Evolutionary conservation across 2,888 invertebrate species (phyloP), one percentile per base, ranked within the genome.

Genomic region (Dendrolimus pini): DNA sequence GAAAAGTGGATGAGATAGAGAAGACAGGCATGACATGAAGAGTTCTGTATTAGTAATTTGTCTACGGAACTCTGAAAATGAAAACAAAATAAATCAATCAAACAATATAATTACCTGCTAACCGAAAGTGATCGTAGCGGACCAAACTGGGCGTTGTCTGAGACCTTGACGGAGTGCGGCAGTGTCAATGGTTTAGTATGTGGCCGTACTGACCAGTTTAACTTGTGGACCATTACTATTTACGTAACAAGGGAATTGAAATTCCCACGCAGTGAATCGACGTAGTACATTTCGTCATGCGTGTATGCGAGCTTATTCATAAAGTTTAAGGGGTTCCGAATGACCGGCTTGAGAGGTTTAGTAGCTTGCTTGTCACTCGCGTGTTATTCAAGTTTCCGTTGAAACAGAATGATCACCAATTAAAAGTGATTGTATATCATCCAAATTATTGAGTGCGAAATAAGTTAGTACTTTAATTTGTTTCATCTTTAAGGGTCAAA

Each of bases 111-210:
- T 71, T 66, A 68, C 65, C 75, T 70, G 75, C 79, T 77, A 77
- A 69, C 75, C 65, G 70, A 79, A 82, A 78, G 77, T 72, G 76
- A 75, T 71, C 71, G 72, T 67, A 58, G 60, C 65, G 63, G 67
- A 65, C 61, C 56, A 59, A 62, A 64, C 60, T 64, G 63, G 78
- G 77, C 75, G 75, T 71, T 71, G 78, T 69, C 74, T 65, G 62
- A 68, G 78, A 74, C 82, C 82, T 83, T 82, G 81, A 65, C 56
- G 65, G 65, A 56, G 66, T 65, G 68, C 53, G 59, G 55, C 55
- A 59, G 59, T 59, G 59, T 59, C 59, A 59, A 59, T 55, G 56
- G 52, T 54, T 53, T 9, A 53, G 53, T 13, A 59, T 59, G 59
- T 55, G 56, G 59, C 55, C 55, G 57, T 55, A 57, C 47, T 47